Percentiles rank a stretch among this genome's conserved stretches.
Evolutionary conservation across 1,140 invertebrate species (phyloP).

Genomic region (Caenorhabditis inopinata): DNA sequence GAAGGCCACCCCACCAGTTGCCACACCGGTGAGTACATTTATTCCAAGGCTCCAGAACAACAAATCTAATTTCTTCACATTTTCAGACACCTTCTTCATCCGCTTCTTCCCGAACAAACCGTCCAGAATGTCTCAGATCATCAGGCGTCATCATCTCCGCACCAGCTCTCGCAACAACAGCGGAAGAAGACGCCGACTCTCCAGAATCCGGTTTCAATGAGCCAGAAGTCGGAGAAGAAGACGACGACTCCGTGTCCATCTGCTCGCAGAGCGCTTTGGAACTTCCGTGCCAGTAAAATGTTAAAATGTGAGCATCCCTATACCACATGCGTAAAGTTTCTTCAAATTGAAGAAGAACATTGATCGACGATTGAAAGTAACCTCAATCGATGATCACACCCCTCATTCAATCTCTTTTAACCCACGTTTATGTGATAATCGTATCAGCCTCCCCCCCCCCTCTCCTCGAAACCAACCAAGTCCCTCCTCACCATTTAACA

Average conservation of each 20-base stretch:
- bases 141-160: constrained; percentile 31
- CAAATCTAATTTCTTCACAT: background rate
- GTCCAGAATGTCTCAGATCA: constrained; percentile 38
- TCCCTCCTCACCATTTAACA: constrained; percentile 12
- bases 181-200: constrained; percentile 44
- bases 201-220: constrained; percentile 42
- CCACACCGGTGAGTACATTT: background rate
- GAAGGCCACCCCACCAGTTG: background rate
- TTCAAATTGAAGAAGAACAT: constrained; percentile 16
- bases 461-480: too few relatives aligned
- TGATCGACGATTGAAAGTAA: constrained; percentile 11
- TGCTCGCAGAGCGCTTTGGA: constrained; percentile 5
- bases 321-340: background rate
- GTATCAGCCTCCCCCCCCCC: background rate
- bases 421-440: background rate
- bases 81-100: background rate
- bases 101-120: constrained; percentile 5
- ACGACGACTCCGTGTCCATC: constrained; percentile 1
- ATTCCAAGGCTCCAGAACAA: background rate
- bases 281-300: background rate
- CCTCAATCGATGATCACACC: background rate
- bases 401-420: background rate
- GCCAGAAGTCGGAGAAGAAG: constrained; percentile 4
- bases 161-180: constrained; percentile 23
- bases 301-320: background rate